Conservation (phyloP, 2,888 invertebrate species). For the Hoplodrina blanda region DNA sequence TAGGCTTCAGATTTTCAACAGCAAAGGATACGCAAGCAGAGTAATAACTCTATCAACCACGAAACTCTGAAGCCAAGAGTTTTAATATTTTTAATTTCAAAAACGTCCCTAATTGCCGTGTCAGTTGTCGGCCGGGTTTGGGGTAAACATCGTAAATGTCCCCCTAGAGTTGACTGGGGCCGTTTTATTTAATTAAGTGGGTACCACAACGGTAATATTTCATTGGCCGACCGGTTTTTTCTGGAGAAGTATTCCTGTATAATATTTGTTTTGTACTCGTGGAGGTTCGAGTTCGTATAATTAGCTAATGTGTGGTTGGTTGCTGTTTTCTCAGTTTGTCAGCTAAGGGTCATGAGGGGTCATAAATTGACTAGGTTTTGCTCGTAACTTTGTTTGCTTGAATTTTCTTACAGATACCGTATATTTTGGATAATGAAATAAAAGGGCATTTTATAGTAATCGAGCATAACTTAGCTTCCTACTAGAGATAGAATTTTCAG, state of each 20-base stretch:
- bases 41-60: constrained; percentile 33
- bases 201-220: constrained; percentile 56
- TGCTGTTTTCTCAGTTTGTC: neutral
- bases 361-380: no score
- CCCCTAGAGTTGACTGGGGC: constrained; percentile 61
- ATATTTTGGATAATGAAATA: no score
- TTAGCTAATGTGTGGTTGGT: constrained; percentile 42
- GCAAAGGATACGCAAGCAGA: neutral
- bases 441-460: no score
- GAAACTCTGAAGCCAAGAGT: constrained; percentile 19
- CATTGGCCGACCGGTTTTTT: constrained; percentile 48
- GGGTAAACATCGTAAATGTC: constrained; percentile 72
- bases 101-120: constrained; percentile 66
- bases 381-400: no score
- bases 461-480: no score
- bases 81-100: constrained; percentile 68
- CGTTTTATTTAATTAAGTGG: constrained; percentile 71
- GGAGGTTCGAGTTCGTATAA: constrained; percentile 11
- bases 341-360: neutral
- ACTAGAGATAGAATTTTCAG: no score
- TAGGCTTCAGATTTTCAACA: no score
- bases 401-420: no score
- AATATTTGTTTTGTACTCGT: constrained; percentile 39
- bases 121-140: constrained; percentile 66
- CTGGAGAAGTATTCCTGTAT: constrained; percentile 9